Base-by-base conservation (phyloP, 2,888 invertebrate species). In the Drosophila kanekoi region DNA sequence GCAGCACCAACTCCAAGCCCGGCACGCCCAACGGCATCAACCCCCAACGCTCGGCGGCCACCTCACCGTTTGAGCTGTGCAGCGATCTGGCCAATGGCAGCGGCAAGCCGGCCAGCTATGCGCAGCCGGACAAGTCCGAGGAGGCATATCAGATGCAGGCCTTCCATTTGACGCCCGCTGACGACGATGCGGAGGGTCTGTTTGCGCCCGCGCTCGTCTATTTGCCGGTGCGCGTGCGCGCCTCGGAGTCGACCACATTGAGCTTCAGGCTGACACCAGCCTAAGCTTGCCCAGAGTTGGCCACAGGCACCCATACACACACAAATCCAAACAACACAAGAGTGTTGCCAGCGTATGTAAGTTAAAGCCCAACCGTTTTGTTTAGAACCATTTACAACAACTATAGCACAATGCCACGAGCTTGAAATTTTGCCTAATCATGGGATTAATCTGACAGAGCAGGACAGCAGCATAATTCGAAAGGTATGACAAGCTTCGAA, bases 251-350 rank as follows among this genome's bases (percentile, higher is more conserved):
- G 84, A 94, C 98, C 88, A 97, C 97, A 86, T 96, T 97, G 90
- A 97, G 98, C 92, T 97, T 98, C 92, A 97, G 96, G 92, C 95
- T 98, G 87, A 98, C 97, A 92, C 98, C 98, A 90, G 97, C 98
- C 94, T 97, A 96, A 93, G 52, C n/a, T n/a, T 14, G 16, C 13
- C 32, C 14, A 41, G 37, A 37, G 9, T 37, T 37, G 49, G 43
- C 14, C 28, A 35, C 16, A 16, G 45, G 38, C 35, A 28, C 59
- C 49, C 43, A 35, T 33, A 48, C 5, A 28, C 28, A 28, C 32
- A 51, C 8, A 44, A 49, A 35, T 49, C 72, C 56, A 59, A 44
- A 40, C 57, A 54, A 65, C 59, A 66, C 61, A 8, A 10, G 58
- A 61, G 78, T 84, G 81, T 83, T 89, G 88, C 87, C 90, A 90